Evolutionary conservation across 2,888 invertebrate species (phyloP).

Genomic region (Tachina lurida): DNA sequence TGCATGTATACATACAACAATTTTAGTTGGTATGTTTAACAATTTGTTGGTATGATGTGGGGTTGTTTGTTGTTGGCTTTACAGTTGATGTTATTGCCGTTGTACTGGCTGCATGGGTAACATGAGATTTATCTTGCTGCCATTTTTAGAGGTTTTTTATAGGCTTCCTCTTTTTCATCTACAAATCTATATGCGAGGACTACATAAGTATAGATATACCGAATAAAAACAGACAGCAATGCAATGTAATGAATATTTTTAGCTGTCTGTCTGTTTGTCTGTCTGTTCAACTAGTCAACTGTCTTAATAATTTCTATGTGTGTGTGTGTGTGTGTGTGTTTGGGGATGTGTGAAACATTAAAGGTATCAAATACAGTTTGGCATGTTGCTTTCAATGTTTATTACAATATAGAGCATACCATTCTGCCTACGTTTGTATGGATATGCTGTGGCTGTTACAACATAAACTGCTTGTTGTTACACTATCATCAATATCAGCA

Average conservation of each 20-base stretch:
- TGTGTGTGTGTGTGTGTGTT: neutral
- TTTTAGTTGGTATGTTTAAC: conserved; percentile 62
- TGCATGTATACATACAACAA: conserved; percentile 22
- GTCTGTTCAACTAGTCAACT: conserved; percentile 53
- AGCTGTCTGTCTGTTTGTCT: conserved; percentile 14
- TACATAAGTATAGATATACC: conserved; percentile 47
- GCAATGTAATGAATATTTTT: conserved; percentile 47
- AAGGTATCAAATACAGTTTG: conserved; percentile 13
- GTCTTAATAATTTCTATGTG: conserved; percentile 18
- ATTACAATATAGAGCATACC: conserved; percentile 59
- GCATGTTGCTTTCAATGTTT: conserved; percentile 33
- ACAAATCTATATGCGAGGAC: conserved; percentile 39
- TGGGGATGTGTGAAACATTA: neutral
- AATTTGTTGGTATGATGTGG: conserved; percentile 69
- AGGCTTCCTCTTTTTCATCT: conserved; percentile 69
- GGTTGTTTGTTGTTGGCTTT: conserved; percentile 41
- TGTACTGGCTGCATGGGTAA: conserved; percentile 59
- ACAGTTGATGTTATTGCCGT: conserved; percentile 21
- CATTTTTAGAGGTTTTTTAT: conserved; percentile 67
- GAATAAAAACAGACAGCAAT: conserved; percentile 30
- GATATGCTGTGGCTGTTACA: conserved; percentile 34
- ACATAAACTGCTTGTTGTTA: conserved; percentile 68
- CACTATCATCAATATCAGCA: conserved; percentile 55
- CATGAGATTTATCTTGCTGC: conserved; percentile 72
- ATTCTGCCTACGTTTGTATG: conserved; percentile 55